These are phyloP conservation scores for Zosterops borbonicus DNA, from an alignment of 2,113 vertebrate species.

Conservation along the genomic window DNA sequence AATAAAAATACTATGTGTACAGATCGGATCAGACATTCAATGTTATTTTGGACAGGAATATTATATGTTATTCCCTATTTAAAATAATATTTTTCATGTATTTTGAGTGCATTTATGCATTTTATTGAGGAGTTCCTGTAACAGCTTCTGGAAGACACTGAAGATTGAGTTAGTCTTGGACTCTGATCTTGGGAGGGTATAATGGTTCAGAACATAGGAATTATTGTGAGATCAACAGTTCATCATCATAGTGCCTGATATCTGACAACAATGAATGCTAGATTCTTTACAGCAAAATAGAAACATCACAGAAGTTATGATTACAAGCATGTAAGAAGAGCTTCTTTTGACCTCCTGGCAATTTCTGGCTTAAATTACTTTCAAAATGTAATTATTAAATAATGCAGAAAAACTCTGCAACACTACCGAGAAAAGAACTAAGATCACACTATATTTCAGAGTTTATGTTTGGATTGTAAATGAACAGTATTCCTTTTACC, in stretches of 20 bases:
- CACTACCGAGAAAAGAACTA: background rate
- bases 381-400: background rate
- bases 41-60: background rate
- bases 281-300: background rate
- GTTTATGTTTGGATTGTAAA: background rate
- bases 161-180: background rate
- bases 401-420: background rate
- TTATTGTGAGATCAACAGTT: background rate
- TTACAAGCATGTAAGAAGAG: background rate
- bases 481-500: background rate
- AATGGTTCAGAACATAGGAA: background rate
- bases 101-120: background rate
- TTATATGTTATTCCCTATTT: background rate
- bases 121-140: background rate
- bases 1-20: background rate
- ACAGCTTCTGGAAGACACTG: background rate
- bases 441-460: background rate
- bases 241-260: background rate
- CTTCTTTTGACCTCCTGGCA: background rate
- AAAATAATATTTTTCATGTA: background rate
- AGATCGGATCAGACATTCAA: background rate
- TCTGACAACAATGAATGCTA: background rate
- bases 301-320: background rate
- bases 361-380: background rate
- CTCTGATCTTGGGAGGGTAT: background rate